Percentiles rank a stretch among this genome's conserved stretches.
phyloP scores from a whole-genome alignment of 2,888 invertebrate species.

The Leistus spinibarbis region DNA sequence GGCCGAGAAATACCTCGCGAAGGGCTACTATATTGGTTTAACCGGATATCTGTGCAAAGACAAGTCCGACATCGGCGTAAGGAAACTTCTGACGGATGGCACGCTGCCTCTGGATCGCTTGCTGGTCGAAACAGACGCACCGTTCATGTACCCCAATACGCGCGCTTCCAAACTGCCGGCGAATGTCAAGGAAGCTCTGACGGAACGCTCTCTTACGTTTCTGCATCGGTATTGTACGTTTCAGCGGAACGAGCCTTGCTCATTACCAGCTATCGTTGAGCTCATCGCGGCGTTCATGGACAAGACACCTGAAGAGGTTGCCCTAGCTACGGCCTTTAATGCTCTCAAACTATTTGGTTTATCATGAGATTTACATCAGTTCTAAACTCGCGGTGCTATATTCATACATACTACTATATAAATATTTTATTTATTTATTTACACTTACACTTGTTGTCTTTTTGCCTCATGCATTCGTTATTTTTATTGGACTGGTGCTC shows the following conservation, averaged over 20 bases:
- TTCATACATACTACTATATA: not conserved
- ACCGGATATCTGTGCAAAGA: conserved; percentile 90
- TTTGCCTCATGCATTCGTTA: not conserved
- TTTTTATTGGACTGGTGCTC: too few relatives aligned
- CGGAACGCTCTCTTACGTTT: conserved; percentile 82
- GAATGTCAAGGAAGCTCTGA: conserved; percentile 85
- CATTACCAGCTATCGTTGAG: conserved; percentile 89
- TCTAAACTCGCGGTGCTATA: not conserved
- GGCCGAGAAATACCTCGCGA: conserved; percentile 80
- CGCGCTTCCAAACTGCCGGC: conserved; percentile 89
- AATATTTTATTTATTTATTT: not conserved
- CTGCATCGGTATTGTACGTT: conserved; percentile 91
- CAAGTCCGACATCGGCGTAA: conserved; percentile 88
- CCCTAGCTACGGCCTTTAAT: conserved; percentile 88
- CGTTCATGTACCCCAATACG: conserved; percentile 96
- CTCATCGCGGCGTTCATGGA: conserved; percentile 92
- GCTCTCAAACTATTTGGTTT: conserved; percentile 89
- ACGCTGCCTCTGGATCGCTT: conserved; percentile 82
- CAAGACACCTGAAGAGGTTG: conserved; percentile 86
- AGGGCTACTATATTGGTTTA: conserved; percentile 85
- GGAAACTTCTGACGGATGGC: conserved; percentile 80
- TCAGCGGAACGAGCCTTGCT: conserved; percentile 95
- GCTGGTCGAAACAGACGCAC: conserved; percentile 91
- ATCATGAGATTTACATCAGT: conserved; percentile 53
- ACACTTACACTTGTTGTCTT: not conserved